phyloP scores from a whole-genome alignment of 2,113 vertebrate species.

The Ceyx cyanopectus region DNA sequence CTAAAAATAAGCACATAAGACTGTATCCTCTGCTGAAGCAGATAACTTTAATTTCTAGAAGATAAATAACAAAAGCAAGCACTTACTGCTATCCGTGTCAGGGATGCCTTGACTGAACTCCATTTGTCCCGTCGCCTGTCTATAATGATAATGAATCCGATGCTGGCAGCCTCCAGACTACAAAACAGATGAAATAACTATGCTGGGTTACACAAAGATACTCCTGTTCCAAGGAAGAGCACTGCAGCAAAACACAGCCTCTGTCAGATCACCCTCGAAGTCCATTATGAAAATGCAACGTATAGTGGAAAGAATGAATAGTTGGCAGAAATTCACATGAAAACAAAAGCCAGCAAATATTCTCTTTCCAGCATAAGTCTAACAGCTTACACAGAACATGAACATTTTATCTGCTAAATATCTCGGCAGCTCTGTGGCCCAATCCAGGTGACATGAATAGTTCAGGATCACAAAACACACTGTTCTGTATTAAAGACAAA shows the following conservation, averaged over 20 bases:
- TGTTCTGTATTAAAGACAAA: neutral
- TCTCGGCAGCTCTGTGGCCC: constrained; percentile 1
- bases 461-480: neutral
- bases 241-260: constrained; percentile 12
- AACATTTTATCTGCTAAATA: constrained; percentile 6
- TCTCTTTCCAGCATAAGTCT: neutral
- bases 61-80: neutral
- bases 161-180: constrained; percentile 94
- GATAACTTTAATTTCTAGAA: neutral
- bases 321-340: neutral
- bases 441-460: neutral
- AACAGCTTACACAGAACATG: constrained; percentile 15
- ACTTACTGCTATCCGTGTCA: constrained; percentile 93
- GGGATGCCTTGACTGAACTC: constrained; percentile 92
- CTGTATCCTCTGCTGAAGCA: neutral
- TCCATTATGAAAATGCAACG: neutral
- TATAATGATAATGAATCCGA: constrained; percentile 93
- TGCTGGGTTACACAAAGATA: constrained; percentile 17
- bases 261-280: neutral
- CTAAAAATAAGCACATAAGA: neutral
- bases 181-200: constrained; percentile 41
- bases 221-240: neutral
- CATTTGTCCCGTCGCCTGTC: constrained; percentile 96
- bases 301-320: neutral
- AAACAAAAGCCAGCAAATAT: neutral